Evolutionary conservation across 1,140 invertebrate species (phyloP).

Genomic region (Maniola jurtina): DNA sequence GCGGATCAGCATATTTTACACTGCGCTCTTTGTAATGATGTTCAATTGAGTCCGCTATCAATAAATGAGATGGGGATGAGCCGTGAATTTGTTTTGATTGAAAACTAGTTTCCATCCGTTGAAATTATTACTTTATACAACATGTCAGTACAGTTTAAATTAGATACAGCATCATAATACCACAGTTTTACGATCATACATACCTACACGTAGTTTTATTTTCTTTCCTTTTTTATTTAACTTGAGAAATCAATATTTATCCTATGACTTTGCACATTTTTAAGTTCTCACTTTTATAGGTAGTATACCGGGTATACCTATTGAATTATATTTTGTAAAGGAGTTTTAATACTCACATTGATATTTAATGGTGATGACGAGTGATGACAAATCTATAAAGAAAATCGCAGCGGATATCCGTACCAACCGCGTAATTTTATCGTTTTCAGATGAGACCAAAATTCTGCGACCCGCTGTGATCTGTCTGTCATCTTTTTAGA

Average conservation of each 20-base stretch:
- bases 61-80: constrained; percentile 51
- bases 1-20: constrained; percentile 72
- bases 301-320: too few species aligned
- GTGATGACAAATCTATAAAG: constrained; percentile 1
- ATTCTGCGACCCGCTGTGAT: constrained; percentile 45
- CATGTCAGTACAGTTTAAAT: background rate
- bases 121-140: background rate
- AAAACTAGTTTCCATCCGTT: background rate
- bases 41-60: constrained; percentile 56
- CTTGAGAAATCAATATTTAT: too few species aligned
- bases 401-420: constrained; percentile 40
- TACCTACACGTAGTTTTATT: too few species aligned
- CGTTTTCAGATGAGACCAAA: constrained; percentile 43
- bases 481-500: constrained; percentile 53
- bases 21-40: constrained; percentile 50
- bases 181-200: too few species aligned
- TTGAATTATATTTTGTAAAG: too few species aligned
- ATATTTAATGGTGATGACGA: background rate
- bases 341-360: too few species aligned
- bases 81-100: constrained; percentile 31
- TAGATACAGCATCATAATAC: background rate
- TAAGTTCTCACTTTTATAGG: too few species aligned
- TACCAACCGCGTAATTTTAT: constrained; percentile 30
- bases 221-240: too few species aligned
- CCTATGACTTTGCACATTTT: too few species aligned